phyloP scores from a whole-genome alignment of 1,140 invertebrate species.

The Gryon sp. region DNA sequence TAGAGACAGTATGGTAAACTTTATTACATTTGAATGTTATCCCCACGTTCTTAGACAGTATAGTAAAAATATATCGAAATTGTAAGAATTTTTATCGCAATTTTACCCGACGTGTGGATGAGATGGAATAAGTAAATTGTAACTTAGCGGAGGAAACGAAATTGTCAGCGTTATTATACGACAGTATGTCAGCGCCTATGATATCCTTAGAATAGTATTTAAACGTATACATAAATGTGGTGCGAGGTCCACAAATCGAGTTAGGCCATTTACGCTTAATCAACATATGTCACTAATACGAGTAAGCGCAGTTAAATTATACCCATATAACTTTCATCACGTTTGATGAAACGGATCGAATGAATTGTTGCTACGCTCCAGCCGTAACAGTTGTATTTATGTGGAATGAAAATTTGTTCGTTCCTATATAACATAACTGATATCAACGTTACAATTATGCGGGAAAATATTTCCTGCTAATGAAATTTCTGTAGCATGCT shows the following conservation, averaged over 20 bases:
- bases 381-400: not conserved
- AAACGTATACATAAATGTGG: constrained; percentile 44
- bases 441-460: too few relatives aligned
- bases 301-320: constrained; percentile 34
- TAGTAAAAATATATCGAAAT: too few relatives aligned
- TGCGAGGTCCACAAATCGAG: constrained; percentile 48
- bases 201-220: constrained; percentile 62
- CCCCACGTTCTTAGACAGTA: too few relatives aligned
- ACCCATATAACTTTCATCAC: constrained; percentile 29
- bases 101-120: not conserved
- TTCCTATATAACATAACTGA: too few relatives aligned
- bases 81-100: too few relatives aligned
- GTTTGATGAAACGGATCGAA: constrained; percentile 6
- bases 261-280: constrained; percentile 54
- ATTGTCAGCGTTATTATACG: constrained; percentile 41
- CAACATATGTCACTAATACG: constrained; percentile 51
- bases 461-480: too few relatives aligned
- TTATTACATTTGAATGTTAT: too few relatives aligned
- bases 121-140: constrained; percentile 7
- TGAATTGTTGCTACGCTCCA: constrained; percentile 14
- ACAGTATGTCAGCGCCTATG: constrained; percentile 45
- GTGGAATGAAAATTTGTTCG: not conserved
- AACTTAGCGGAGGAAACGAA: constrained; percentile 49
- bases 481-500: too few relatives aligned
- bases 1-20: too few relatives aligned